Evolutionary conservation across 2,888 invertebrate species (phyloP), one percentile per base, ranked within the genome.

Genomic region (Odontomyia ornata): DNA sequence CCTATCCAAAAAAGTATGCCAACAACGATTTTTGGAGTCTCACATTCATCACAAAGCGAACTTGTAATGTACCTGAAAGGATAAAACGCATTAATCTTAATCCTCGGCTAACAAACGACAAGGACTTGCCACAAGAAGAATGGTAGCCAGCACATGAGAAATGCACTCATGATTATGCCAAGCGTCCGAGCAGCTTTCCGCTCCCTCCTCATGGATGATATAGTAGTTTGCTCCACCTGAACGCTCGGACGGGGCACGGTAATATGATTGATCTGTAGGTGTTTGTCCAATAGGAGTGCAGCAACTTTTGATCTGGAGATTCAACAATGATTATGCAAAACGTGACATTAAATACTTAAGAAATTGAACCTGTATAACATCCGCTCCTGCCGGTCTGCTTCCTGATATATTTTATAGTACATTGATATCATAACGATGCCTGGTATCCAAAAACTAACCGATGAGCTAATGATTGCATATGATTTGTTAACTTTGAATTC

Each of bases 1-100:
- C 98, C 98, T 77, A 98, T 93, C 98, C 98, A 98, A 89, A 98
- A 98, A 46, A 98, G 93, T 7, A 93, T 91, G 0, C 95, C 94
- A 65, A 98, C 96, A 47, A 98, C 92, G 52, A 94, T 90, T 1
- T 93, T 92, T 0, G 97, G 97, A 77, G 93, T 94, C 60, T 92
- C 91, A 86, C 96, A 97, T 3, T 90, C 88, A 75, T 90, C 89
- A 83, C 96, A 95, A 0, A 95, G 88, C 0, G 94, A 89, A 77
- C 94, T 93, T 84, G 92, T 93, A 83, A 95, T 89, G 87, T 95
- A 95, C 97, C 97, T 97, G 46, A 71, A 3, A 23, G 52, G 3
- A 36, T 5, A 9, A 36, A 36, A 9, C 36, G 23, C 15, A 62
- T 23, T 4, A 3, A 65, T 1, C n/a, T 65, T 36, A 65, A 9